These are phyloP conservation scores for Trichonephila clavipes DNA, from an alignment of 1,140 invertebrate genomes.

Conservation along the genomic window DNA sequence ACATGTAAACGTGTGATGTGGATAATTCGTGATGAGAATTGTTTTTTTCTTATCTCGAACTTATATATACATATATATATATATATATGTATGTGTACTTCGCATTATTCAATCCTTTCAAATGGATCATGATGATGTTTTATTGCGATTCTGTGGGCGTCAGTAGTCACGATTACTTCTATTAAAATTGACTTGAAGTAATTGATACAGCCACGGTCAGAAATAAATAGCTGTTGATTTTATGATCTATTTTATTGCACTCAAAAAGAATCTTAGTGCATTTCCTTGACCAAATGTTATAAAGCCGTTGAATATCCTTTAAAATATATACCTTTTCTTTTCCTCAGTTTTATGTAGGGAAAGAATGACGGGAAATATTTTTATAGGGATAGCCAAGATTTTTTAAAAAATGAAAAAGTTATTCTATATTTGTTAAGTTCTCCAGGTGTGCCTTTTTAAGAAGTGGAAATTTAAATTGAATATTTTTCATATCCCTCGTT, in stretches of 20 bases:
- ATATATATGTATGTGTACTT: not conserved
- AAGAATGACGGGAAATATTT: not conserved
- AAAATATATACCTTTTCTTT: not conserved
- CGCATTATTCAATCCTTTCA: not conserved
- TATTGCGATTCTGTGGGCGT: slow-evolving; percentile 44
- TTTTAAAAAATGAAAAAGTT: too few species aligned
- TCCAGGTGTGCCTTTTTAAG: too few species aligned
- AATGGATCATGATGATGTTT: slow-evolving; percentile 55
- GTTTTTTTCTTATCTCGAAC: not conserved
- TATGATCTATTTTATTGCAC: slow-evolving; percentile 4
- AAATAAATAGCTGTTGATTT: slow-evolving; percentile 10
- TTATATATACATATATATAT: too few species aligned
- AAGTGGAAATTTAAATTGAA: too few species aligned
- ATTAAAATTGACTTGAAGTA: not conserved
- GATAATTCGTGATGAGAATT: not conserved
- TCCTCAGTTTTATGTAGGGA: not conserved
- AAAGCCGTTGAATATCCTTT: not conserved
- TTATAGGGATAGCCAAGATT: too few species aligned
- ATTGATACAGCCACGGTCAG: not conserved
- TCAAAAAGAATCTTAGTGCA: not conserved
- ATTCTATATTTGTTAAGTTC: too few species aligned
- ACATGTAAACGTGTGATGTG: not conserved
- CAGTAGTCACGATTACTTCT: slow-evolving; percentile 24
- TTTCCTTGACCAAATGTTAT: not conserved
- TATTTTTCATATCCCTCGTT: too few species aligned